A percentile compares a stretch with the other conserved stretches of the same genome.
phyloP scores from a whole-genome alignment of 2,888 invertebrate species.

The Disparrhopalites patrizii region DNA sequence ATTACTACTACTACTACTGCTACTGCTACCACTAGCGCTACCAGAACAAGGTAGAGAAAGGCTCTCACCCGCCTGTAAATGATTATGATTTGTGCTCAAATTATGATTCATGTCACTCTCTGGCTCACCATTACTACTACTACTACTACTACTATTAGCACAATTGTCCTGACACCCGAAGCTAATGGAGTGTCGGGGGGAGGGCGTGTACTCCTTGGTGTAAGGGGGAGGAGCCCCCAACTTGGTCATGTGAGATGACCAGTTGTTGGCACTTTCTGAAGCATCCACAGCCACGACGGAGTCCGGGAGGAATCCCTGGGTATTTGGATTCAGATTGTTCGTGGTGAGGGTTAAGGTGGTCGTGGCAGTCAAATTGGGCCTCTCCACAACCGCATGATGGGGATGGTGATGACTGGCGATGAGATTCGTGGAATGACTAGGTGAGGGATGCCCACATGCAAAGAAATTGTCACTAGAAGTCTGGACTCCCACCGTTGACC shows the following conservation, averaged over 20 bases:
- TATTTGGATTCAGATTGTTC: neutral
- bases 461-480: conserved; percentile 18
- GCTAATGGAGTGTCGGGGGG: neutral
- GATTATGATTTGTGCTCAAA: neutral
- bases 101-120: neutral
- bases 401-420: neutral
- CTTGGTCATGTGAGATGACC: neutral
- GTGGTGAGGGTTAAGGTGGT: neutral
- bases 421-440: conserved; percentile 38
- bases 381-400: neutral
- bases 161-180: neutral
- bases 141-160: neutral
- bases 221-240: conserved; percentile 20
- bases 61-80: too few species aligned
- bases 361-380: neutral
- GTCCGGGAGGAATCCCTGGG: neutral
- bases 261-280: conserved; percentile 17
- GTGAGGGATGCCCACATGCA: conserved; percentile 35
- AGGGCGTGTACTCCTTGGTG: conserved; percentile 13
- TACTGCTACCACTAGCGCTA: too few species aligned
- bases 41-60: too few species aligned
- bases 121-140: neutral
- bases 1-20: neutral
- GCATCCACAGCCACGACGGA: conserved; percentile 26
- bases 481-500: neutral